Conservation (phyloP, 2,113 vertebrate genomes). For the Rana temporaria region DNA sequence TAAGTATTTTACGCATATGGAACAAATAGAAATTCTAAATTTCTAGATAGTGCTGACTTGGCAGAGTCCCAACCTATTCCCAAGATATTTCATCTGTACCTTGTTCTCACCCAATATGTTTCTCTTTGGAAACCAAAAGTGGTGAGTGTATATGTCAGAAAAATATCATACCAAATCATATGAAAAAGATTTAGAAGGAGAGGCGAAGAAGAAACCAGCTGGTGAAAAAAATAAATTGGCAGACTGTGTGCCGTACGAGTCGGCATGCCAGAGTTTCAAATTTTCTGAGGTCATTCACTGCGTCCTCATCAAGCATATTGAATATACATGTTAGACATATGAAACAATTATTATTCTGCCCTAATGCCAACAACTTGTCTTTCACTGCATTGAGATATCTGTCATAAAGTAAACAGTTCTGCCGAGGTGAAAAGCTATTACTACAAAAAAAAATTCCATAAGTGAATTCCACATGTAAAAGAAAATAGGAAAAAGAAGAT, state of each 20-base stretch:
- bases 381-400: conserved; percentile 72
- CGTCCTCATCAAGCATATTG: conserved; percentile 69
- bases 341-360: conserved; percentile 71
- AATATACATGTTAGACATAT: conserved; percentile 72
- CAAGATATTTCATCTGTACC: conserved; percentile 66
- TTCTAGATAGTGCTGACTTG: conserved; percentile 64
- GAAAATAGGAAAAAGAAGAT: conserved; percentile 68
- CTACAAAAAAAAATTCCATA: conserved; percentile 53
- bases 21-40: conserved; percentile 59
- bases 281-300: conserved; percentile 77
- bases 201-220: conserved; percentile 70
- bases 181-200: conserved; percentile 66
- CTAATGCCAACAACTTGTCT: conserved; percentile 69
- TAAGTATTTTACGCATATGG: conserved; percentile 58
- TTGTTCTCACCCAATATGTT: conserved; percentile 68
- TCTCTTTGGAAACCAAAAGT: conserved; percentile 65
- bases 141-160: conserved; percentile 63
- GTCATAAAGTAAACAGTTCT: conserved; percentile 67
- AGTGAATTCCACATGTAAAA: conserved; percentile 63
- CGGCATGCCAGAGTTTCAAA: conserved; percentile 72
- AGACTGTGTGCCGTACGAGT: conserved; percentile 64
- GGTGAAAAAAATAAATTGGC: conserved; percentile 71
- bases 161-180: conserved; percentile 66
- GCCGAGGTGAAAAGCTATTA: conserved; percentile 64
- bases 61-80: conserved; percentile 57